Evolutionary conservation across 64 coral and sea anemone genomes (phyloP).

Genomic region (Stylophora pistillata): DNA sequence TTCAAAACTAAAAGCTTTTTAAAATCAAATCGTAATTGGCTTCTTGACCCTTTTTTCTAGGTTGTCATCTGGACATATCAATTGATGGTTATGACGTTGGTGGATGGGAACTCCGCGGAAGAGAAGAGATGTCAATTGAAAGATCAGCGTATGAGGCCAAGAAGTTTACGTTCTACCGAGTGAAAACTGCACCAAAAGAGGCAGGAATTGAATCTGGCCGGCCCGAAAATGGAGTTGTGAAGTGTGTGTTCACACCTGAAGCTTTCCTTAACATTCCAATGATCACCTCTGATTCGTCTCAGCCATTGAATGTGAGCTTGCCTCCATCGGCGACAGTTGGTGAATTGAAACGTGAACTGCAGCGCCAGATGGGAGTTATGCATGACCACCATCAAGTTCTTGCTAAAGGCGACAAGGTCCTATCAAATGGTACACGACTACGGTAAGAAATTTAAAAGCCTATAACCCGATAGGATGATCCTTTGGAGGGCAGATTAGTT

Average conservation of each 20-base stretch:
- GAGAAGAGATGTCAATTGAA: constrained; percentile 13
- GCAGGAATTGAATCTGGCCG: constrained; percentile 33
- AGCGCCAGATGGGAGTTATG: neutral
- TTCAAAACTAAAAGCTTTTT: neutral
- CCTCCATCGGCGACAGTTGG: neutral
- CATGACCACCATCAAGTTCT: neutral
- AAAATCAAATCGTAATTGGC: neutral
- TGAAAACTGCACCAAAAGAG: constrained; percentile 36
- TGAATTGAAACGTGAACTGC: neutral
- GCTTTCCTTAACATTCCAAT: constrained; percentile 14
- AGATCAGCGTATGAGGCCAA: constrained; percentile 34
- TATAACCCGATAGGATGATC: too few species aligned
- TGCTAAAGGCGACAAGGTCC: neutral
- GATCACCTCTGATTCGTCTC: neutral
- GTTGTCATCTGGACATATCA: constrained; percentile 37
- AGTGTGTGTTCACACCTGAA: constrained; percentile 38
- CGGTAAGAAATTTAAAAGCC: neutral
- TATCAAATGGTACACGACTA: neutral
- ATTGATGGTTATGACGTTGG: constrained; percentile 59
- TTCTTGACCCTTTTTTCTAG: neutral
- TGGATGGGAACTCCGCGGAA: constrained; percentile 31
- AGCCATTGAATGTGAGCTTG: neutral
- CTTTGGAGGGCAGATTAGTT: neutral
- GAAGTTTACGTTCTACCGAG: constrained; percentile 53
- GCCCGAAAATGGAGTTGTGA: constrained; percentile 26